Evolutionary conservation across 2,888 invertebrate species (phyloP), one percentile per base, ranked within the genome.

Genomic region (Aethes cnicana): DNA sequence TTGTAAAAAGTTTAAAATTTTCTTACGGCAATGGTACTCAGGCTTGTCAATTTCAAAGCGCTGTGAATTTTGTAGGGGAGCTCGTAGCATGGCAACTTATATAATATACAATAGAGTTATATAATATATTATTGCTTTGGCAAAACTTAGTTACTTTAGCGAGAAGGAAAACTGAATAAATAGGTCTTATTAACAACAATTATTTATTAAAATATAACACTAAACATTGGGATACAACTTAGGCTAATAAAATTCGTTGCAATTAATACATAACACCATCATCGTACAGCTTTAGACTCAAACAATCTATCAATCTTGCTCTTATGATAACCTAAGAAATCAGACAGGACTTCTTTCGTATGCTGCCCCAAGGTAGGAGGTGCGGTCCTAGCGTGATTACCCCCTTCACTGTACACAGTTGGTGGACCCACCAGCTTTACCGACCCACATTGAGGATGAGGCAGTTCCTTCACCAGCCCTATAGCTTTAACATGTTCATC

Each of bases 321-420:
- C 6, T 91, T 81, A 36, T 91, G 83, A 68, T 94, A 95, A 1
- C 92, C 91, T 32, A 96, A 82, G 56, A 95, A 72, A 54, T 92
- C 81, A n/a, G 81, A 77, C 26, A 98, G 84, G 39, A 98, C 91
- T 63, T 94, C 92, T 53, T 87, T 86, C 0, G 98, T 98, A 70
- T 99, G 98, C 74, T 98, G 93, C 0, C 98, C 98, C 17, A 98
- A 83, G 4, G 88, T 80, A 0, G 98, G 98, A 0, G 98, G 98
- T 0, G 97, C 92, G 2, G 86, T 85, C 50, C 95, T 91, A 0
- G 94, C 92, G 57, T 84, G 78, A 71, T 96, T 96, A 0, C 91
- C 91, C 0, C 94, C 93, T 42, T 91, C 91, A 63, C 95, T 95
- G 73, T 93, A 98, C 33, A 90, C 91, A 0, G 98, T 98, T 0